Percentiles rank a stretch among this genome's conserved stretches.
Evolutionary conservation across 2,113 vertebrate species (phyloP).

Genomic region (Megaceryle torquata): DNA sequence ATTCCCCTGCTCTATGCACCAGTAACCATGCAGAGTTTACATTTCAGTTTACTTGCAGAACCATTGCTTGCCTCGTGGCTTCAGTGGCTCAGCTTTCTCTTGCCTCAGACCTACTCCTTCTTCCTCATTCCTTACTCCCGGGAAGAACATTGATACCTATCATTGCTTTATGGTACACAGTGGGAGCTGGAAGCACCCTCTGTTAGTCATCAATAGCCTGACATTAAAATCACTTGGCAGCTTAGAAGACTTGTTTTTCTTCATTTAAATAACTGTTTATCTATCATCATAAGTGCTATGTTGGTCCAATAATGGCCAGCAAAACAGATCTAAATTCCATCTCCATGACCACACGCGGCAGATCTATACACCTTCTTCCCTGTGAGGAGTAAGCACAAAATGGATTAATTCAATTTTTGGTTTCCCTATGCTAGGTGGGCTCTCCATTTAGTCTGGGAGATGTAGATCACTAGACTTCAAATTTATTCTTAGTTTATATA

Average conservation of each 20-base stretch:
- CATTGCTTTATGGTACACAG: not conserved
- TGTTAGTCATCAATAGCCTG: slow-evolving; percentile 22
- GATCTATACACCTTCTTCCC: not conserved
- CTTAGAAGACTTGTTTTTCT: slow-evolving; percentile 5
- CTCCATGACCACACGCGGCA: not conserved
- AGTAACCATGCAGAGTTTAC: not conserved
- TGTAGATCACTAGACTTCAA: not conserved
- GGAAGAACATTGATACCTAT: not conserved
- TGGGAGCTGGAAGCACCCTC: not conserved
- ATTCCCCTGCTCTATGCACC: not conserved
- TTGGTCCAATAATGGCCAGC: not conserved
- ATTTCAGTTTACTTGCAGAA: not conserved
- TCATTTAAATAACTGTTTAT: slow-evolving; percentile 42
- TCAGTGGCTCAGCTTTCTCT: not conserved
- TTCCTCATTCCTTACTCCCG: slow-evolving; percentile 19
- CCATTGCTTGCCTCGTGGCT: not conserved
- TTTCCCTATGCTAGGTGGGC: not conserved
- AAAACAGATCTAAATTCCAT: slow-evolving; percentile 13
- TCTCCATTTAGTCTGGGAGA: not conserved
- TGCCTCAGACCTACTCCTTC: not conserved
- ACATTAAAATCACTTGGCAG: not conserved
- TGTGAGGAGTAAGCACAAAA: not conserved
- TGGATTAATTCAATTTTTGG: not conserved
- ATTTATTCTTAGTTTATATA: not conserved
- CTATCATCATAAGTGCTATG: not conserved